Evolutionary conservation across 1,140 invertebrate species (phyloP).

Genomic region (Anastrepha ludens): DNA sequence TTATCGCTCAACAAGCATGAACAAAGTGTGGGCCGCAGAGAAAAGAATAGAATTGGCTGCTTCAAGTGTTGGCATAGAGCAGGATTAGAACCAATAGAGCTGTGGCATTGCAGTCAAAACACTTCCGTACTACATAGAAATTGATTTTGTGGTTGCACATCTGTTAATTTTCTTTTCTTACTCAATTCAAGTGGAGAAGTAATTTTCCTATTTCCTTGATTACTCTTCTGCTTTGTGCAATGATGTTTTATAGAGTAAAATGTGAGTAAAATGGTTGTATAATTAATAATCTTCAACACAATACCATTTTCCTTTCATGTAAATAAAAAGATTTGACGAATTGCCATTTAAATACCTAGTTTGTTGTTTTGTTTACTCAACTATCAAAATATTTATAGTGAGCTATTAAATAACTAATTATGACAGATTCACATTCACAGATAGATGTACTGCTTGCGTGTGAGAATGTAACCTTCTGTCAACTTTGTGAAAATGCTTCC

Average conservation of each 20-base stretch:
- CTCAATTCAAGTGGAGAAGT: neutral
- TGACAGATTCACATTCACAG: too few species aligned
- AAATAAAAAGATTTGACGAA: neutral
- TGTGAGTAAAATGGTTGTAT: constrained; percentile 19
- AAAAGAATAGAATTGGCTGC: neutral
- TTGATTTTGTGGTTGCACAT: neutral
- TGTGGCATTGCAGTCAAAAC: neutral
- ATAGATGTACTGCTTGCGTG: too few species aligned
- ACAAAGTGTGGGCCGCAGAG: neutral
- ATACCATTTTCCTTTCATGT: neutral
- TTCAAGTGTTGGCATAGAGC: neutral
- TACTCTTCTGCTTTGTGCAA: too few species aligned
- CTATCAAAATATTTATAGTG: constrained; percentile 11
- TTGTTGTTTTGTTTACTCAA: constrained; percentile 26
- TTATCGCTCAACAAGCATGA: constrained; percentile 24
- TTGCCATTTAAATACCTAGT: constrained; percentile 19
- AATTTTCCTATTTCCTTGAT: neutral
- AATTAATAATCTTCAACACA: constrained; percentile 5
- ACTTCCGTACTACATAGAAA: constrained; percentile 6
- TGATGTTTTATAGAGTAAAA: neutral
- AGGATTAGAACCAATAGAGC: neutral
- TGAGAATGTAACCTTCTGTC: too few species aligned
- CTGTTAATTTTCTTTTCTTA: neutral
- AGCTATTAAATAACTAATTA: neutral
- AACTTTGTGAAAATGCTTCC: too few species aligned